A percentile compares a stretch with the other conserved stretches of the same genome.
Conservation (phyloP, 2,797 vertebrate species). For the Sebastes paucispinis region DNA sequence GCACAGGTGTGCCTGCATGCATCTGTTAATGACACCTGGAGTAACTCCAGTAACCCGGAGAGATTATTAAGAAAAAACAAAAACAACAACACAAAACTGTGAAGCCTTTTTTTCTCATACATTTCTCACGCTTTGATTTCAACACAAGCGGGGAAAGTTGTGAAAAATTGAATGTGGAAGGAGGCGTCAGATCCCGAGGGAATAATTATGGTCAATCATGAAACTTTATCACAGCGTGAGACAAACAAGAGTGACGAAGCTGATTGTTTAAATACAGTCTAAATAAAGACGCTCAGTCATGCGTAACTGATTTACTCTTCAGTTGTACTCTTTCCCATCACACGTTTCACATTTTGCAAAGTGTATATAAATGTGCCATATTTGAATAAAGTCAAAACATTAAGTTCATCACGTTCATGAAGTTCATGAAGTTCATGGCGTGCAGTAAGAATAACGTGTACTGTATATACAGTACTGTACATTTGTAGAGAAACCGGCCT, state of each 20-base stretch:
- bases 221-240: conserved; percentile 57
- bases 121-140: conserved; percentile 1
- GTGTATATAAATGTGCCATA: background rate
- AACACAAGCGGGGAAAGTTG: conserved; percentile 1
- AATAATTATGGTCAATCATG: conserved; percentile 65
- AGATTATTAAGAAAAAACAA: background rate
- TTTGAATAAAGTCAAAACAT: background rate
- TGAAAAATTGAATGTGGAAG: conserved; percentile 29
- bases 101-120: background rate
- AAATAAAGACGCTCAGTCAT: conserved; percentile 54
- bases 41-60: background rate
- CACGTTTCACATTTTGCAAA: conserved; percentile 13
- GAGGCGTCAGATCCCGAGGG: conserved; percentile 29
- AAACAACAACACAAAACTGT: background rate
- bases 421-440: background rate
- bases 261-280: conserved; percentile 65
- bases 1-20: conserved; percentile 35
- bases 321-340: conserved; percentile 27
- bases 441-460: background rate
- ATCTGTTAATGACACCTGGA: conserved; percentile 38
- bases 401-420: background rate
- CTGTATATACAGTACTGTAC: background rate
- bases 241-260: conserved; percentile 52
- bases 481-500: background rate
- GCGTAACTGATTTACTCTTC: conserved; percentile 58